These are phyloP conservation scores for Phaedon cochleariae DNA, from an alignment of 2,888 invertebrate species.

Conservation along the genomic window DNA sequence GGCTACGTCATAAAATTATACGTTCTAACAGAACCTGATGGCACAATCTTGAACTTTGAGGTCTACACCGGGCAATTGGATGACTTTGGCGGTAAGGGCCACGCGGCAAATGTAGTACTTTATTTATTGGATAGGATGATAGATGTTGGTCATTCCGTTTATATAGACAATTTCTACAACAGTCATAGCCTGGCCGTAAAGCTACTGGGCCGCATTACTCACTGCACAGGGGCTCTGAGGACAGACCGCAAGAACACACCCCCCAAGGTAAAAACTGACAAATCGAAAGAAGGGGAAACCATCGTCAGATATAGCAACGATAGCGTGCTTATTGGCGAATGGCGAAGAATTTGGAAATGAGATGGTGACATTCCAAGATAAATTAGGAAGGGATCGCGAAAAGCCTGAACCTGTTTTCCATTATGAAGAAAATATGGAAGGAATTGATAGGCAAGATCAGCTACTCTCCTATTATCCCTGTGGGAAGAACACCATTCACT, in stretches of 20 bases:
- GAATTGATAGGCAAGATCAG: constrained; percentile 2
- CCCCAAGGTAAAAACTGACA: constrained; percentile 6
- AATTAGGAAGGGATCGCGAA: not conserved
- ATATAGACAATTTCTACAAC: constrained; percentile 47
- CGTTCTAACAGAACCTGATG: constrained; percentile 17
- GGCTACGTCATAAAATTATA: constrained; percentile 11
- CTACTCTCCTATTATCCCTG: constrained; percentile 7
- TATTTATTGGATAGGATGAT: constrained; percentile 35
- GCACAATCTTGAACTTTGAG: constrained; percentile 45
- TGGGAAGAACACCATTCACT: constrained; percentile 5
- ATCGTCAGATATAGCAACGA: constrained; percentile 6
- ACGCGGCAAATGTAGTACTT: constrained; percentile 39
- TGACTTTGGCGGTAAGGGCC: constrained; percentile 46
- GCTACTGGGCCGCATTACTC: constrained; percentile 11
- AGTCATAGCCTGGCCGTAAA: constrained; percentile 33
- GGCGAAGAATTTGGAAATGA: constrained; percentile 3
- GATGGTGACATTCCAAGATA: not conserved
- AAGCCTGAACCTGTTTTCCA: constrained; percentile 10
- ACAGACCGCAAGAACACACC: constrained; percentile 14
- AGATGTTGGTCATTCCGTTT: constrained; percentile 39
- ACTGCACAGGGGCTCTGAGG: constrained; percentile 16
- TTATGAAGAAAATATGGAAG: constrained; percentile 17
- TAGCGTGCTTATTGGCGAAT: constrained; percentile 2
- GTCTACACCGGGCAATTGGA: constrained; percentile 49
- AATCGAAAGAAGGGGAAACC: constrained; percentile 26